These are phyloP conservation scores for Craniophora ligustri DNA, from an alignment of 2,888 invertebrate species.

Conservation along the genomic window DNA sequence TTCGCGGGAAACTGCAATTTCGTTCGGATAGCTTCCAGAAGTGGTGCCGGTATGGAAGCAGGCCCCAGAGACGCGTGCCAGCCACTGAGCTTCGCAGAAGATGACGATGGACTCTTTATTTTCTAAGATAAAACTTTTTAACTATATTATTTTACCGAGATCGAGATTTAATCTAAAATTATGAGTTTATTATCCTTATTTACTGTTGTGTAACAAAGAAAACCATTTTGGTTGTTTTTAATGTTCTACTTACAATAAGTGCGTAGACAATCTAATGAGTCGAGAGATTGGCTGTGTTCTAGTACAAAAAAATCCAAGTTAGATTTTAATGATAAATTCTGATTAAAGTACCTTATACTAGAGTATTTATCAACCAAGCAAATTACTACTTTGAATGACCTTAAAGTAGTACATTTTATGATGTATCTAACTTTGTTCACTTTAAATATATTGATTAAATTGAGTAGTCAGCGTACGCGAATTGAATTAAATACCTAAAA, in stretches of 20 bases:
- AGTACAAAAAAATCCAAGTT: too few species aligned
- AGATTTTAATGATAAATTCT: too few species aligned
- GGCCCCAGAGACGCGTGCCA: constrained; percentile 44
- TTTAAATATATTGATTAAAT: too few species aligned
- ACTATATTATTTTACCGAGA: constrained; percentile 40
- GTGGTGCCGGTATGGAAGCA: constrained; percentile 31
- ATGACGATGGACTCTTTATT: constrained; percentile 47
- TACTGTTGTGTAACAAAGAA: constrained; percentile 28
- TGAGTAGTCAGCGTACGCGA: too few species aligned
- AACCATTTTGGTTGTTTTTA: constrained; percentile 26
- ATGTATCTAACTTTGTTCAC: too few species aligned
- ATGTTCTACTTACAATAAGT: constrained; percentile 7
- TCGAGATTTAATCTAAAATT: constrained; percentile 44
- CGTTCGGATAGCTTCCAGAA: constrained; percentile 47
- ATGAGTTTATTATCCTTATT: constrained; percentile 46
- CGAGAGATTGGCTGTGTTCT: too few species aligned
- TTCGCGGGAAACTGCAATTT: constrained; percentile 53
- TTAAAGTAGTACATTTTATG: too few species aligned
- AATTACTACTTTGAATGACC: too few species aligned
- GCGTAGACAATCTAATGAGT: constrained; percentile 15
- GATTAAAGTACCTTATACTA: too few species aligned
- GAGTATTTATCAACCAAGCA: too few species aligned
- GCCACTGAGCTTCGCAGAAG: constrained; percentile 24
- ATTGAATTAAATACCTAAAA: too few species aligned
- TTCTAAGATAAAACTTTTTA: constrained; percentile 54